These are phyloP conservation scores for Trachops cirrhosus DNA, from an alignment of 2,797 vertebrate species.

Conservation along the genomic window DNA sequence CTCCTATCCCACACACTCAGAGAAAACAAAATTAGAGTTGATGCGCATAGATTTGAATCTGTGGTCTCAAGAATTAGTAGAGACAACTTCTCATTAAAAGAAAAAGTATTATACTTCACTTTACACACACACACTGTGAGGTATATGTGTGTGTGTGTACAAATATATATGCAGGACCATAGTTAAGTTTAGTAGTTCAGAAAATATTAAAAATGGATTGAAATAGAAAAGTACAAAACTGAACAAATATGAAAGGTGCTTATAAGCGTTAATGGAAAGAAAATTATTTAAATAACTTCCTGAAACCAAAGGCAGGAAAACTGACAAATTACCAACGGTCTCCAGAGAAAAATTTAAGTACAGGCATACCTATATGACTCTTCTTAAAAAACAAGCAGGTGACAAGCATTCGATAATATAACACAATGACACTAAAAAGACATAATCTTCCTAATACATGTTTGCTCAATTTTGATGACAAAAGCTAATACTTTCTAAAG, in stretches of 20 bases:
- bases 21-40: background rate
- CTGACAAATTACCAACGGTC: slow-evolving; percentile 32
- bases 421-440: slow-evolving; percentile 61
- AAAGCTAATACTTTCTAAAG: slow-evolving; percentile 69
- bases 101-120: background rate
- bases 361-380: background rate
- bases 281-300: slow-evolving; percentile 40
- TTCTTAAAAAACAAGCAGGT: slow-evolving; percentile 53
- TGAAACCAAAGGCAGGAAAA: background rate
- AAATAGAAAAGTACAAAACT: background rate
- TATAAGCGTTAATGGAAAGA: background rate
- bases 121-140: too few species aligned
- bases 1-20: background rate
- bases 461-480: slow-evolving; percentile 63
- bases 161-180: background rate
- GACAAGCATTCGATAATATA: slow-evolving; percentile 41
- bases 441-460: slow-evolving; percentile 62
- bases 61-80: background rate
- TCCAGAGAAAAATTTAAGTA: background rate
- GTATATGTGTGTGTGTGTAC: too few species aligned
- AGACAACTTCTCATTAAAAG: background rate
- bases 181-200: background rate
- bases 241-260: slow-evolving; percentile 13
- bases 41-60: background rate
- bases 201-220: slow-evolving; percentile 40